Conservation (phyloP, 2,113 vertebrate species). For the Steatornis caripensis region DNA sequence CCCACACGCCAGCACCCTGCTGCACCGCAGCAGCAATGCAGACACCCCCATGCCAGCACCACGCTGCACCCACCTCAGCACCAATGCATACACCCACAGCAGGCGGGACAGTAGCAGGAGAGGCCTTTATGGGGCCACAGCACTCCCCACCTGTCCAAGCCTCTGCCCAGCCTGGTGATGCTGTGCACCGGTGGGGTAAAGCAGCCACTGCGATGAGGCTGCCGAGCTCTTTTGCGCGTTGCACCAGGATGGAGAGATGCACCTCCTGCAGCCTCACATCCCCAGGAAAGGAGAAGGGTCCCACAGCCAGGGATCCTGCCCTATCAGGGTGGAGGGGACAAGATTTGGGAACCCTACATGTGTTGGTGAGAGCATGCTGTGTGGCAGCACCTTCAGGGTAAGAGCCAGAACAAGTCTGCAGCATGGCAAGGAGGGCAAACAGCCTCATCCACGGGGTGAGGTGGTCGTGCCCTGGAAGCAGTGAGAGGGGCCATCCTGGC, state of each 20-base stretch:
- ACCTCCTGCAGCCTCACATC: not conserved
- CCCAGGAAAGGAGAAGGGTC: not conserved
- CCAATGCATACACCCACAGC: rapidly evolving
- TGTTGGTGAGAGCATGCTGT: not conserved
- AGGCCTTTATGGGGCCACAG: rapidly evolving
- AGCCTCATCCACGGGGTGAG: rapidly evolving
- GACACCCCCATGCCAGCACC: not conserved
- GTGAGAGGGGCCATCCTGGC: rapidly evolving
- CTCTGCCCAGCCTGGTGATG: not conserved
- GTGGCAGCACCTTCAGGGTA: not conserved
- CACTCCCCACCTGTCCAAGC: not conserved
- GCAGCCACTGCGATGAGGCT: not conserved
- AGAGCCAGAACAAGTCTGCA: not conserved
- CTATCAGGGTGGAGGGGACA: not conserved
- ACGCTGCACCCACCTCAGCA: not conserved
- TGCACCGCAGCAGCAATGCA: rapidly evolving
- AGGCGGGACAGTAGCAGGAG: rapidly evolving
- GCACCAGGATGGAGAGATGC: not conserved
- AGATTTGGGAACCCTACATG: rapidly evolving
- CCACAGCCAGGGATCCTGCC: too few relatives aligned
- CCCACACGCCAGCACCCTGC: too few relatives aligned
- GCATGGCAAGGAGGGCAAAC: not conserved
- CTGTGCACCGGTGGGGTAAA: not conserved
- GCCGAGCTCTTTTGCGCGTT: not conserved
- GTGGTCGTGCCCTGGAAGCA: rapidly evolving